Percentiles rank a stretch among this genome's conserved stretches.
Evolutionary conservation across 2,113 vertebrate species (phyloP).

Genomic region (Cyprinodon brontotheroides): DNA sequence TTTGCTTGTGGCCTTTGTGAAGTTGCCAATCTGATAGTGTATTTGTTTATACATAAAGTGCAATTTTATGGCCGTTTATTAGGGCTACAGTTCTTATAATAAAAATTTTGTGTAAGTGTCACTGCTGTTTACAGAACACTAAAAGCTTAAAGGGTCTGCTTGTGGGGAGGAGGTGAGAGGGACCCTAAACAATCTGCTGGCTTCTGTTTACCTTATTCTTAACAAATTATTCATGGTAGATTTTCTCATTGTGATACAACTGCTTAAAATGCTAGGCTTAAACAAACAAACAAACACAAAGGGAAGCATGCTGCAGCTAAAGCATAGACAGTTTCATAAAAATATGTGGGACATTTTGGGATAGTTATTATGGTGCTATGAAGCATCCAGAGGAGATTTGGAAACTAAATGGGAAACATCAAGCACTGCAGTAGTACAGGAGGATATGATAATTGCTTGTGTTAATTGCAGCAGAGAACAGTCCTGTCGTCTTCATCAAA

Average conservation of each 20-base stretch:
- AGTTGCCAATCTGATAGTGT: not conserved
- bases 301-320: conserved; percentile 27
- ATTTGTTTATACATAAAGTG: conserved; percentile 26
- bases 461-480: conserved; percentile 76
- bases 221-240: conserved; percentile 70
- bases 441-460: conserved; percentile 72
- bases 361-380: conserved; percentile 53
- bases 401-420: conserved; percentile 69
- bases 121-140: conserved; percentile 43
- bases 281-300: conserved; percentile 56
- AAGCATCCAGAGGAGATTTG: conserved; percentile 68
- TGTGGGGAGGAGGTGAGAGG: conserved; percentile 6
- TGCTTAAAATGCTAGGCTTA: conserved; percentile 56
- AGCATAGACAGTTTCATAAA: conserved; percentile 47
- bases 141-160: conserved; percentile 45
- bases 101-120: conserved; percentile 33
- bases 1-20: not conserved
- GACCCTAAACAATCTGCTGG: conserved; percentile 57
- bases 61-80: conserved; percentile 27
- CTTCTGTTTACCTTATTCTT: conserved; percentile 63
- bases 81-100: conserved; percentile 16
- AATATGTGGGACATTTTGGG: conserved; percentile 67
- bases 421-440: conserved; percentile 58
- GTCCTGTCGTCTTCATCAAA: conserved; percentile 72
- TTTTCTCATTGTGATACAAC: conserved; percentile 70